Base-by-base conservation (phyloP, 2,888 invertebrate genomes). In the Argyresthia goedartella region DNA sequence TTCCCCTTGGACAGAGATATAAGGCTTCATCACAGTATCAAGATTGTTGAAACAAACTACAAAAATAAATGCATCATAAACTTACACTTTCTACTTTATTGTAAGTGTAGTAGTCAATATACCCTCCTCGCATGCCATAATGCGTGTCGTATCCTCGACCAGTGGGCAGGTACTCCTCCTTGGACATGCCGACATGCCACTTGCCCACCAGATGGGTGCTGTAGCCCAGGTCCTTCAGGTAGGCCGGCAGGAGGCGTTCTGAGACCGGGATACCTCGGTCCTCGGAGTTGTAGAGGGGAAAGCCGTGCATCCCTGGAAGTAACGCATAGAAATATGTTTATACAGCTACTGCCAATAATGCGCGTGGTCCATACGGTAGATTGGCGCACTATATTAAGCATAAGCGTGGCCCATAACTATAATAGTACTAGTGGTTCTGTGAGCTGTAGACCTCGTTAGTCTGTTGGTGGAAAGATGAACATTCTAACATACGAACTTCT, bases 171-270 rank as follows among this genome's bases (percentile, higher is more conserved):
- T 90, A 94, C 60, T 91, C 91, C 51, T 88, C 85, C 52, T 88
- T 86, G 57, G 90, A 92, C 84, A 92, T 94, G 1, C 97, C 97
- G 54, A 97, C 88, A 71, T 94, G 93, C 97, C 97, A 97, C 84
- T 97, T 97, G 16, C 97, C 97, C 9, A 97, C 89, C 34, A 95
- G 88, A 70, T 95, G 92, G 0, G 95, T 95, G 7, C 84, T 75
- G 76, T 97, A 97, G 0, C 94, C 95, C 54, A 89, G 65, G 36
- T 84, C 85, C 62, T 88, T 88, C 55, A 95, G 71, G 67, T 92
- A 90, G 62, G 91, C 81, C 0, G 90, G 89, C n/a, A 90, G 64
- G 1, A 90, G 67, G 6, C 88, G 88, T 67, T 90, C 90, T 16
- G 86, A 81, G 35, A 81, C 53, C 0, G 87, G 87, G 54, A 87